phyloP scores from a whole-genome alignment of 2,888 invertebrate genomes.

The Matsumyia berberina region DNA sequence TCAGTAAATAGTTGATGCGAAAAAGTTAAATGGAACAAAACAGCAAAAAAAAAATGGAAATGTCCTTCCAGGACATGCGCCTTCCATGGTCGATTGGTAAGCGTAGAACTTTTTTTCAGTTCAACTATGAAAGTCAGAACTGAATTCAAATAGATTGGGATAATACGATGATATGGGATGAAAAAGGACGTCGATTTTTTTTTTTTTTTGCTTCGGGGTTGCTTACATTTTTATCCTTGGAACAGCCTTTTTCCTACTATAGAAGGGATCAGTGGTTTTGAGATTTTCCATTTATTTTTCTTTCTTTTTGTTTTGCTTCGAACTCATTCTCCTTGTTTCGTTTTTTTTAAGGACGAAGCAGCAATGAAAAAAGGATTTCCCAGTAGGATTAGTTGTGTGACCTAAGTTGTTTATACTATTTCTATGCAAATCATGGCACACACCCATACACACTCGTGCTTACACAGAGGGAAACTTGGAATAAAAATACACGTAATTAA shows the following conservation, averaged over 20 bases:
- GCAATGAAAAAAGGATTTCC: conserved; percentile 27
- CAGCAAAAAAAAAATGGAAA: conserved; percentile 37
- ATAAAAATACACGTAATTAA: conserved; percentile 12
- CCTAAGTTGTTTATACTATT: conserved; percentile 42
- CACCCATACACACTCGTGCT: conserved; percentile 3
- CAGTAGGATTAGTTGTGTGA: conserved; percentile 50
- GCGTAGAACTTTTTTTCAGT: background rate
- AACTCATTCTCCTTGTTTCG: background rate
- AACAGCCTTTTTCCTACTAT: conserved; percentile 20
- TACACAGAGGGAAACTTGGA: background rate
- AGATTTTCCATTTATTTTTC: background rate
- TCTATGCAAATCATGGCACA: conserved; percentile 47
- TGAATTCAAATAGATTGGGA: conserved; percentile 40
- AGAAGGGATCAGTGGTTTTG: conserved; percentile 43
- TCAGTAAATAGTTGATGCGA: conserved; percentile 58
- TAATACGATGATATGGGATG: conserved; percentile 35
- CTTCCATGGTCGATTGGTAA: conserved; percentile 21
- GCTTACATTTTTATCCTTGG: conserved; percentile 18
- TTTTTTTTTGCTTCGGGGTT: background rate
- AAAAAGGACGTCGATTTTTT: conserved; percentile 13
- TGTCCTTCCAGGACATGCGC: conserved; percentile 73
- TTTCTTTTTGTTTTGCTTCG: background rate
- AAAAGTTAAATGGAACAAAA: conserved; percentile 1
- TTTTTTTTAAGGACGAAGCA: background rate
- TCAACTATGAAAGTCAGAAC: background rate